Percentiles rank a stretch among this genome's conserved stretches.
Conservation (phyloP, 2,113 vertebrate genomes). For the Pelodiscus sinensis region DNA sequence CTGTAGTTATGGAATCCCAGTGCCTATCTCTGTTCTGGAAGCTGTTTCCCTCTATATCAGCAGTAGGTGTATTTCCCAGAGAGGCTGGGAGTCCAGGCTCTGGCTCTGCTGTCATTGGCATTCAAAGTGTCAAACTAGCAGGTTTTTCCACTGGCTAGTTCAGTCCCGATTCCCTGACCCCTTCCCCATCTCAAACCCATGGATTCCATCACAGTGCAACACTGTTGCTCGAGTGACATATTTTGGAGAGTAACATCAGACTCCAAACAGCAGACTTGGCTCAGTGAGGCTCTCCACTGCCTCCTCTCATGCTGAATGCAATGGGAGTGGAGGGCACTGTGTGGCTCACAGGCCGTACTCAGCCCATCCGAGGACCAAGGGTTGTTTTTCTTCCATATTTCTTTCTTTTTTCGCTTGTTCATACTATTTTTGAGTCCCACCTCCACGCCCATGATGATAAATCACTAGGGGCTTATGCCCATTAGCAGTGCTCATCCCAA, state of each 20-base stretch:
- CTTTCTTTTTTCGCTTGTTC: not conserved
- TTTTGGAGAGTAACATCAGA: not conserved
- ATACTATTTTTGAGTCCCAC: not conserved
- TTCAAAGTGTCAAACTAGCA: not conserved
- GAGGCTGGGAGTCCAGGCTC: not conserved
- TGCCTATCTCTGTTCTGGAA: not conserved
- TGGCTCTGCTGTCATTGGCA: not conserved
- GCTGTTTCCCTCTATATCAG: not conserved
- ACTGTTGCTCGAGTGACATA: rapidly evolving
- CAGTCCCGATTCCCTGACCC: not conserved
- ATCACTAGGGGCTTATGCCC: rapidly evolving
- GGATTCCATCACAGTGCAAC: not conserved
- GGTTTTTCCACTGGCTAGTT: not conserved
- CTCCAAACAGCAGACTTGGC: not conserved
- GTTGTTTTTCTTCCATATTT: not conserved
- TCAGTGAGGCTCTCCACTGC: not conserved
- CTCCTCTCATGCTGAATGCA: not conserved
- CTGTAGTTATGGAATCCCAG: not conserved
- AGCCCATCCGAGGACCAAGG: not conserved
- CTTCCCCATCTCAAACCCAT: not conserved
- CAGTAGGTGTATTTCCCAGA: rapidly evolving
- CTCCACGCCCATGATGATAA: rapidly evolving
- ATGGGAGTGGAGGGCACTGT: rapidly evolving
- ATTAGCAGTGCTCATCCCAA: rapidly evolving
- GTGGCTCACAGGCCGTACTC: not conserved